These are phyloP conservation scores for Sebastes ruberrimus DNA, from an alignment of 2,797 vertebrate species.

Conservation along the genomic window DNA sequence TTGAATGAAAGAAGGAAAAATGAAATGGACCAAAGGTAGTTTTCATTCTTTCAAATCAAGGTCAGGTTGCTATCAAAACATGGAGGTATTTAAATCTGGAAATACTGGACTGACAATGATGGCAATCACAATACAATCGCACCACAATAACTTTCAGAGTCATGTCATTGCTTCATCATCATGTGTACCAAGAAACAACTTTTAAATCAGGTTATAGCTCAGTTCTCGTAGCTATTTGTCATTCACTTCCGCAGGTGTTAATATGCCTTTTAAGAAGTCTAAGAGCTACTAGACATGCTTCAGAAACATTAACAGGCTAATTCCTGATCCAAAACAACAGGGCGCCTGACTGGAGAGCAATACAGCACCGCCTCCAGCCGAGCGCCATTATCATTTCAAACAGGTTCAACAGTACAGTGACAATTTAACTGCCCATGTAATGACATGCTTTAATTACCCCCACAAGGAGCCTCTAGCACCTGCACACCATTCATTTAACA, in stretches of 20 bases:
- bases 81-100: neutral
- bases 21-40: neutral
- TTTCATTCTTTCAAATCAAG: neutral
- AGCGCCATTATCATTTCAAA: slow-evolving; percentile 88
- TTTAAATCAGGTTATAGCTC: neutral
- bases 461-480: slow-evolving; percentile 77
- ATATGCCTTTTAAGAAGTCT: slow-evolving; percentile 22
- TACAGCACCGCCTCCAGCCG: slow-evolving; percentile 66
- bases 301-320: slow-evolving; percentile 59
- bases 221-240: neutral
- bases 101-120: neutral
- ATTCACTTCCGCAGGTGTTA: slow-evolving; percentile 19
- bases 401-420: slow-evolving; percentile 84
- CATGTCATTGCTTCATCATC: neutral
- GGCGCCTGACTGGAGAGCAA: slow-evolving; percentile 42
- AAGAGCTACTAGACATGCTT: slow-evolving; percentile 31
- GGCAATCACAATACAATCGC: neutral
- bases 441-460: slow-evolving; percentile 87
- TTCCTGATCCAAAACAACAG: slow-evolving; percentile 58
- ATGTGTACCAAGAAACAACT: neutral
- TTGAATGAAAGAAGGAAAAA: rapidly evolving
- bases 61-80: neutral
- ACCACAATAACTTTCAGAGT: neutral
- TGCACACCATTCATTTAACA: slow-evolving; percentile 79
- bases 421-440: slow-evolving; percentile 87